These are phyloP conservation scores for Agrochola macilenta DNA, from an alignment of 2,888 invertebrate genomes.

Conservation along the genomic window DNA sequence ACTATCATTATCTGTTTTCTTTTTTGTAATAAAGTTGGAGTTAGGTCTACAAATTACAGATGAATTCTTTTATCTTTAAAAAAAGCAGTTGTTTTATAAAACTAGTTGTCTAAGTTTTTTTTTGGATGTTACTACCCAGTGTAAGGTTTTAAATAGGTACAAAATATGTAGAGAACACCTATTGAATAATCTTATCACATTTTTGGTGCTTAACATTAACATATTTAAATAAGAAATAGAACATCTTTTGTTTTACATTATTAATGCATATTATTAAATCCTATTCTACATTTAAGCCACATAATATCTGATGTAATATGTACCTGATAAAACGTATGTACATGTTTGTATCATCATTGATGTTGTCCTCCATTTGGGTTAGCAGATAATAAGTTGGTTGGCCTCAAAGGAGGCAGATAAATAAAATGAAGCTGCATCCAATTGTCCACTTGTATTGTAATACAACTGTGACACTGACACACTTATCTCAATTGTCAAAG, in stretches of 20 bases:
- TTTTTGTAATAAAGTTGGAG: neutral
- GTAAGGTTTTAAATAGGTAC: neutral
- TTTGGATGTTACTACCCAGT: neutral
- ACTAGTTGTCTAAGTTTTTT: neutral
- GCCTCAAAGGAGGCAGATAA: slow-evolving; percentile 46
- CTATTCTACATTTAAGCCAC: neutral
- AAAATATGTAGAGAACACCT: neutral
- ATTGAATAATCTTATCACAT: slow-evolving; percentile 23
- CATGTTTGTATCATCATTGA: slow-evolving; percentile 22
- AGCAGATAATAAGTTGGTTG: slow-evolving; percentile 64
- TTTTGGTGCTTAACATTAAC: slow-evolving; percentile 7
- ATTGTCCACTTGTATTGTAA: slow-evolving; percentile 16
- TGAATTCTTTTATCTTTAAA: neutral
- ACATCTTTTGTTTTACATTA: slow-evolving; percentile 4
- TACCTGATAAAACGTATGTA: slow-evolving; percentile 15
- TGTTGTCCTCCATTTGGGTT: slow-evolving; percentile 47
- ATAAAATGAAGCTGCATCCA: slow-evolving; percentile 26
- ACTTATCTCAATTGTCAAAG: slow-evolving; percentile 33
- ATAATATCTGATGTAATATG: slow-evolving; percentile 3
- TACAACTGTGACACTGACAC: slow-evolving; percentile 16
- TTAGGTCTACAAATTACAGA: neutral
- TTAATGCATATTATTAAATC: neutral
- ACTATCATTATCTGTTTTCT: neutral
- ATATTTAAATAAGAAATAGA: neutral
- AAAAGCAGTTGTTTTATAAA: neutral